These are phyloP conservation scores for Pelagia noctiluca DNA, from an alignment of 30 jellyfish, hydroid and myxozoan species.

Conservation along the genomic window DNA sequence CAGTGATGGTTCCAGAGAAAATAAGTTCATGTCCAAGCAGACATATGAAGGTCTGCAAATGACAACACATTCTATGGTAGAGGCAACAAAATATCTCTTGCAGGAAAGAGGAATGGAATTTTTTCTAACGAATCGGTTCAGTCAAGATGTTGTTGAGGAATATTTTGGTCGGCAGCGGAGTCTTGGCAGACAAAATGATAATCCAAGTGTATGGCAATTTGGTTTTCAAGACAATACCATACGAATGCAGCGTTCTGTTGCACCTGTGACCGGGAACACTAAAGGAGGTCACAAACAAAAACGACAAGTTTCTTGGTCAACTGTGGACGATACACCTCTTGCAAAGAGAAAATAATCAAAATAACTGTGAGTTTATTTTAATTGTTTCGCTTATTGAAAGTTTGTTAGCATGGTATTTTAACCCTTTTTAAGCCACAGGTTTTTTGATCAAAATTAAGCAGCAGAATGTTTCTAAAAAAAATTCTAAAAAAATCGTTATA, in stretches of 20 bases:
- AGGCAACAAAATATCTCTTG: slow-evolving; percentile 27
- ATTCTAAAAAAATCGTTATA: neutral
- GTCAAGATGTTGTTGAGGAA: slow-evolving; percentile 64
- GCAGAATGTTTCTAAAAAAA: neutral
- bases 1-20: slow-evolving; percentile 20
- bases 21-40: slow-evolving; percentile 62
- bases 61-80: slow-evolving; percentile 33
- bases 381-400: slow-evolving; percentile 3
- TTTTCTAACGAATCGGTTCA: slow-evolving; percentile 46
- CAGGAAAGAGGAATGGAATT: slow-evolving; percentile 29
- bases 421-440: slow-evolving; percentile 9
- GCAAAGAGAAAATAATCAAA: neutral
- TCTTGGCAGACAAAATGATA: slow-evolving; percentile 50
- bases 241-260: slow-evolving; percentile 44
- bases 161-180: slow-evolving; percentile 51
- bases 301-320: slow-evolving; percentile 9
- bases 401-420: neutral
- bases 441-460: neutral
- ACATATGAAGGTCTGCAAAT: slow-evolving; percentile 57
- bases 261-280: slow-evolving; percentile 56
- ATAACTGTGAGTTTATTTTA: neutral
- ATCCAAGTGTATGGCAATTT: slow-evolving; percentile 26
- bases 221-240: slow-evolving; percentile 62
- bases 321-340: slow-evolving; percentile 15
- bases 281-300: slow-evolving; percentile 39